Base-by-base conservation (phyloP, 2,113 vertebrate species). In the Odocoileus hemionus region DNA sequence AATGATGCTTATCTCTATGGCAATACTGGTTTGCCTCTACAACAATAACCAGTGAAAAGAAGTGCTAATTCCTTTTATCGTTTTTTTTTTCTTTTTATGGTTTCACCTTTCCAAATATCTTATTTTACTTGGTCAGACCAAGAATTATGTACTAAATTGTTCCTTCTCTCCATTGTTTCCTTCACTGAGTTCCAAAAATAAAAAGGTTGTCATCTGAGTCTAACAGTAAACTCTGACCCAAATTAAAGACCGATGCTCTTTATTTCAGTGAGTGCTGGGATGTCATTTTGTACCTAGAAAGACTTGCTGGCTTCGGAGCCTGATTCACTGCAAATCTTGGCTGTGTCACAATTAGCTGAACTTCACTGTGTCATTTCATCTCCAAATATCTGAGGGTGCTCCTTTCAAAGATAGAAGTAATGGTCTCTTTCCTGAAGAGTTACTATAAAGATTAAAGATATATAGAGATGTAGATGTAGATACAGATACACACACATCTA, bases 1-100 rank as follows among this genome's bases (percentile, higher is more conserved):
- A 85, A 89, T 97, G 61, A 45, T 84, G 58, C 55, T 95, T 95
- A 89, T 97, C 80, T 92, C 87, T 93, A 90, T 94, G 95, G 76
- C 67, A 97, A 86, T 97, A 91, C 43, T 94, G 50, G 30, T 88
- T 91, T 96, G 54, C 52, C 55, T 96, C 33, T 91, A 7, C 70
- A 85, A 64, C 79, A 91, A 64, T 89, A 97, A 85, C 60, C 14
- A 60, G 5, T 43, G 36, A 76, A 93, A 79, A 94, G 33, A 86
- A 15, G 16, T 4, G 45, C 14, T 10, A 6, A 54, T 52, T 92
- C 9, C 9, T 17, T 76, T 93, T 67, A 39, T 76, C 57, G 36
- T 17, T 7, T 1, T 67, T 74, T 57, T 61, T 43, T 60, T 86
- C 26, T 86, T 95, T 55, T 61, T 50, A 82, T 82, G 6, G 0